Base-by-base conservation (phyloP, 1,140 invertebrate genomes). In the Aethina tumida region DNA sequence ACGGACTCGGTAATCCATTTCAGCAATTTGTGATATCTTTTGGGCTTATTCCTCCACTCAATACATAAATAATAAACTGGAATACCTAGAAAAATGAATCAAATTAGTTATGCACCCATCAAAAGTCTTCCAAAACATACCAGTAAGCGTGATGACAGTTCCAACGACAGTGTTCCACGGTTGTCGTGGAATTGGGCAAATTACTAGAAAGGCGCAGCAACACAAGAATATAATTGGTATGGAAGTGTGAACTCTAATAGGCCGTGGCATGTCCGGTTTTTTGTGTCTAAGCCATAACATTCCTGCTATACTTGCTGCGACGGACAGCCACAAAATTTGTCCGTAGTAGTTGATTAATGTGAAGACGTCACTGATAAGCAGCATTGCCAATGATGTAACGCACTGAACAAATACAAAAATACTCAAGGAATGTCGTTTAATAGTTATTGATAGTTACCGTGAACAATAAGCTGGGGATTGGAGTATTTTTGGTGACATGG, bases 21-120 rank as follows among this genome's bases (percentile, higher is more conserved):
- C 0, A 64, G 66, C 38, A 59, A 49, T 5, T 35, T 41, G 31
- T 66, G 47, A 41, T 67, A 71, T 7, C 50, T 47, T 10, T 58
- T 40, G 0, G 70, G 70, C 59, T 92, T 94, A 15, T 74, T 77
- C 54, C 84, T 71, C 84, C 86, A 90, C 46, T 76, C 73, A 6
- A 96, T 82, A 49, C 87, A 92, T 0, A 92, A 36, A 39, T 84
- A 77, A 60, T 96, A 97, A 1, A 96, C 81, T 3, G 93, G 93
- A 43, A 97, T 77, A 6, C 91, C 92, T 56, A 42, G 40, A 50
- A 42, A 29, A 41, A 40, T n/a, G n/a, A n/a, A 29, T 26, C 14
- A 2, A 24, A 36, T 8, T 18, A 32, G 14, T 18, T 35, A 28
- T 25, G 15, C 16, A 4, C 7, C 10, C 8, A 20, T 33, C 12